Percentiles rank a stretch among this genome's conserved stretches.
Conservation (phyloP, 1,140 invertebrate species). For the Rhyzopertha dominica region DNA sequence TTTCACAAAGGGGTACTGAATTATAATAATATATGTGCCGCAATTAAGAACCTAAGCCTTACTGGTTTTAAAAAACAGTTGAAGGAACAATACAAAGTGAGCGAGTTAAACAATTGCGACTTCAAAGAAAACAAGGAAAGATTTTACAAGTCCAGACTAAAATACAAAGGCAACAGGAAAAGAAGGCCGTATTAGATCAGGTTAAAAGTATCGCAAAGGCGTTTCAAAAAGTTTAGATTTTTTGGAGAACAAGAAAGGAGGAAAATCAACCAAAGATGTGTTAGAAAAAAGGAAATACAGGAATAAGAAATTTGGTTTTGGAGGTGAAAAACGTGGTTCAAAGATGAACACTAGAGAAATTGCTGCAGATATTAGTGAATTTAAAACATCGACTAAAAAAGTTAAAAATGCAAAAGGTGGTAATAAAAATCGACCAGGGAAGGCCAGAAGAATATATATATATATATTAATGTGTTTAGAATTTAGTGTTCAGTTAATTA, state of each 20-base stretch:
- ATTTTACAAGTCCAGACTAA: constrained; percentile 76
- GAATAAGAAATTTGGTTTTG: constrained; percentile 89
- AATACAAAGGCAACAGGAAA: constrained; percentile 70
- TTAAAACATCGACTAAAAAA: constrained; percentile 22
- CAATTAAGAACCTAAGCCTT: no score
- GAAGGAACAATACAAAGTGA: no score
- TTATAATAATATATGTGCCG: no score
- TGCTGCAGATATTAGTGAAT: constrained; percentile 60
- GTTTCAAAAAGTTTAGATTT: constrained; percentile 74
- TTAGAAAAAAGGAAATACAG: constrained; percentile 63
- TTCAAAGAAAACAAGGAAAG: constrained; percentile 90
- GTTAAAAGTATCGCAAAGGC: constrained; percentile 84
- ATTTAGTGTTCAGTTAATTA: no score
- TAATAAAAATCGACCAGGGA: no score
- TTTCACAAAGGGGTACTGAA: no score
- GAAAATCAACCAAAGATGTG: constrained; percentile 48
- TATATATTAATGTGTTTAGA: no score
- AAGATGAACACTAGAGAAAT: constrained; percentile 88
- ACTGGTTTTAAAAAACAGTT: no score
- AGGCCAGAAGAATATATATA: no score
- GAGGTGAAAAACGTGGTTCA: constrained; percentile 86
- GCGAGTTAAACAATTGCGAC: constrained; percentile 81
- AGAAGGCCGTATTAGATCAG: constrained; percentile 75
- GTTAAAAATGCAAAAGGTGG: constrained; percentile 17
- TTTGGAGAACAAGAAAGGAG: constrained; percentile 68